phyloP scores from a whole-genome alignment of 2,113 vertebrate species.

The Prietella phreatophila region DNA sequence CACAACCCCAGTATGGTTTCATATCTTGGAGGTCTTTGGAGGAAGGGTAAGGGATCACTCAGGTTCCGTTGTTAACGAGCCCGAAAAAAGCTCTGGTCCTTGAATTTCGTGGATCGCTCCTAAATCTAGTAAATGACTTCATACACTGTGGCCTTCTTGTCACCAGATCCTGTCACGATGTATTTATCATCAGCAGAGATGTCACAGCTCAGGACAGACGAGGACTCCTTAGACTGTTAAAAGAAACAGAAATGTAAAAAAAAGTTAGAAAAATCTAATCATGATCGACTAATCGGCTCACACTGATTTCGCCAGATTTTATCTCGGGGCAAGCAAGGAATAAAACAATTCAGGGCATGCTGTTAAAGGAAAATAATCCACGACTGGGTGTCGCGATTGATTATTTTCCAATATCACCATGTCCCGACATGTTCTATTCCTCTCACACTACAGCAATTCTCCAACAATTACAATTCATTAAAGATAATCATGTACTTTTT shows the following conservation, averaged over 20 bases:
- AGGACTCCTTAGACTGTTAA: slow-evolving; percentile 93
- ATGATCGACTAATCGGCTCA: too few species aligned
- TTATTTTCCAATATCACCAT: background rate
- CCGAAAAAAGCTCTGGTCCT: slow-evolving; percentile 55
- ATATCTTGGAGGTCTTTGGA: slow-evolving; percentile 25
- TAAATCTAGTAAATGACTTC: slow-evolving; percentile 91
- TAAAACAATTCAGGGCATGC: background rate
- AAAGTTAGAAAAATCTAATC: background rate
- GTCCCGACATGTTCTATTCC: background rate
- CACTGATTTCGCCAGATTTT: background rate
- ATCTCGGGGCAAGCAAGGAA: background rate
- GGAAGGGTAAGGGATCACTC: slow-evolving; percentile 18
- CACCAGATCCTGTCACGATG: slow-evolving; percentile 94
- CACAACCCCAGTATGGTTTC: slow-evolving; percentile 43
- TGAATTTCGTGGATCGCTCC: slow-evolving; percentile 85
- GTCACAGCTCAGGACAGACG: slow-evolving; percentile 95
- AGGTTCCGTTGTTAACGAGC: slow-evolving; percentile 38
- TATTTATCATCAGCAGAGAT: slow-evolving; percentile 97
- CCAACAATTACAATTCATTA: background rate
- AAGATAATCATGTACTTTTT: background rate
- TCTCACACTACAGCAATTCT: background rate
- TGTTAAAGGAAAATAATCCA: background rate
- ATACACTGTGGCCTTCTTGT: slow-evolving; percentile 97
- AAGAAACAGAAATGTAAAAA: background rate
- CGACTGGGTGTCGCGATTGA: too few species aligned